A percentile compares a stretch with the other conserved stretches of the same genome.
Evolutionary conservation across 35 echinoderm and acorn worm species (phyloP).

Genomic region (Patiria miniata): DNA sequence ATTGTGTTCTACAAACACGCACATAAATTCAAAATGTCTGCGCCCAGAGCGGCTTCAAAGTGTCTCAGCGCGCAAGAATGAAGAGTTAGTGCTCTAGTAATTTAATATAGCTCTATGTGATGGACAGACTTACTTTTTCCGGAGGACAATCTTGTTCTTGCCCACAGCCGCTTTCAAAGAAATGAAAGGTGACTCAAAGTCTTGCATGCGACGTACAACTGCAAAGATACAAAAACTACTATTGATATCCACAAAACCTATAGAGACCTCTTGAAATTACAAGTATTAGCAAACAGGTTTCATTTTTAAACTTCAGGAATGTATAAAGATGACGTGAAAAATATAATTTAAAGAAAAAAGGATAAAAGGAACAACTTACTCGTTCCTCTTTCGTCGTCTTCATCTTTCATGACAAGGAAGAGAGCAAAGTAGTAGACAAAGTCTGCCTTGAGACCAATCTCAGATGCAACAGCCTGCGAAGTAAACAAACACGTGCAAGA

Average conservation of each 20-base stretch:
- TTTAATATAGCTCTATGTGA: neutral
- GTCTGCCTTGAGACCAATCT: constrained; percentile 75
- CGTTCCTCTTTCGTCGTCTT: constrained; percentile 65
- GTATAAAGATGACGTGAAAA: neutral
- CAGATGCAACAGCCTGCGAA: constrained; percentile 71
- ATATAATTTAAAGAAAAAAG: neutral
- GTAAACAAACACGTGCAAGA: too few species aligned
- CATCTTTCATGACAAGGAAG: constrained; percentile 80
- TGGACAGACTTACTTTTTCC: constrained; percentile 76
- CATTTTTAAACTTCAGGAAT: neutral
- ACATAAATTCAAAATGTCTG: too few species aligned
- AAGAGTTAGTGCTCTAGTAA: neutral
- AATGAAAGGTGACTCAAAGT: constrained; percentile 97
- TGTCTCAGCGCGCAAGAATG: too few species aligned
- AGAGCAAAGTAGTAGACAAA: constrained; percentile 93
- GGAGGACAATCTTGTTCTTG: constrained; percentile 83
- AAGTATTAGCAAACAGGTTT: neutral
- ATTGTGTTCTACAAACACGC: too few species aligned
- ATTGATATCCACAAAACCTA: neutral
- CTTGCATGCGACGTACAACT: constrained; percentile 94
- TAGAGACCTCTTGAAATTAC: neutral
- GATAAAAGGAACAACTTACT: constrained; percentile 61
- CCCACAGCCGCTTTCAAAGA: constrained; percentile 69
- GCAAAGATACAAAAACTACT: neutral
- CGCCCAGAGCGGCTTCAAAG: too few species aligned